Evolutionary conservation across 2,113 vertebrate genomes (phyloP), one percentile per base, ranked within the genome.

Genomic region (Eulacestoma nigropectus): DNA sequence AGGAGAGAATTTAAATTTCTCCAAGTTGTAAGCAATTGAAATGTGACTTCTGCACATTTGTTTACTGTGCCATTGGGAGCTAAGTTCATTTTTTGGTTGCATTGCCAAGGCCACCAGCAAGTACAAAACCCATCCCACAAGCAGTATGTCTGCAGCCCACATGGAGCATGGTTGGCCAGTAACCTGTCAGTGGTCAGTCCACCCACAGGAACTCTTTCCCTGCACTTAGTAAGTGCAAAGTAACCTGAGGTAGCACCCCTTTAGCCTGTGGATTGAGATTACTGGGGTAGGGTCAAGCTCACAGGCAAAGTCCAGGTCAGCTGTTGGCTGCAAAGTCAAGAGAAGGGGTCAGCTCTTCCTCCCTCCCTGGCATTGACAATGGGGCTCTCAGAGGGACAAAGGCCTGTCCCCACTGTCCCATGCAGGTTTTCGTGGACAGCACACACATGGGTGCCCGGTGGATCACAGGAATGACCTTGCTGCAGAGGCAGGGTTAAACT

Each of bases 371-470:
- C 22, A 7, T 1, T 52, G 52, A 39, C 75, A n/a, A 1, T 6
- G 27, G n/a, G 37, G 30, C 30, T 72, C 20, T 9, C 39, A 59
- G 41, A 13, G 59, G 35, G 32, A 21, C 53, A 68, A 22, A 77
- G 46, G 32, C 5, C 22, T 4, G 3, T 50, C 33, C 55, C 41
- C 4, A 1, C 47, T 25, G 68, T 39, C 47, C 77, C 39, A 0
- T 2, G 22, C 20, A 12, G 52, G 8, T 5, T 89, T 89, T 47
- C 33, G 20, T 10, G 16, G 52, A 15, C 19, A 7, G 2, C 3
- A 3, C 0, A 2, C 42, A 20, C 12, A 0, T 4, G 5, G 20
- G 23, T 56, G 44, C 44, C 72, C 72, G 15, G 39, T 20, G 3
- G 41, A 22, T 56, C 2, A 4, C 67, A 18, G 67, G 14, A 56